phyloP scores from a whole-genome alignment of 2,113 vertebrate species.

The Callipepla squamata region DNA sequence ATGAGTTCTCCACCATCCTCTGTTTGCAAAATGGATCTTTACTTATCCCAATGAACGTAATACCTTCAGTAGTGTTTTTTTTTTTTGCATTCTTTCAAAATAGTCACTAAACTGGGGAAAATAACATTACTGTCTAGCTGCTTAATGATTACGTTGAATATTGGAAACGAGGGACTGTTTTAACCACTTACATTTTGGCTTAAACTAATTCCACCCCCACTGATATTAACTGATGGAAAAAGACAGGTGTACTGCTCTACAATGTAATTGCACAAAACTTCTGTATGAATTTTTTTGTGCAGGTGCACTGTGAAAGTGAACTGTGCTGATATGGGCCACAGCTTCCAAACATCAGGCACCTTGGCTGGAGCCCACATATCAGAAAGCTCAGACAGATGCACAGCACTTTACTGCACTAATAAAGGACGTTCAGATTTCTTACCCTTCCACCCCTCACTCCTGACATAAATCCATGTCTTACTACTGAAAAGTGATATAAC shows the following conservation, averaged over 20 bases:
- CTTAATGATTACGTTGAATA: not conserved
- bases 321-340: not conserved
- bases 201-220: not conserved
- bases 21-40: not conserved
- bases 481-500: not conserved
- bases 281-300: not conserved
- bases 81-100: not conserved
- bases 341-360: not conserved
- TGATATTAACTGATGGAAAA: not conserved
- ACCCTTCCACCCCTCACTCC: not conserved
- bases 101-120: not conserved
- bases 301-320: not conserved
- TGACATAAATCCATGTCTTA: not conserved
- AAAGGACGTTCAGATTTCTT: not conserved
- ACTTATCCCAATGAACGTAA: not conserved
- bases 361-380: not conserved
- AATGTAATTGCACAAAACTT: not conserved
- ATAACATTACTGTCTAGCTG: not conserved
- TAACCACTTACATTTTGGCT: not conserved
- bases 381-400: not conserved
- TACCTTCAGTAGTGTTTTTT: not conserved
- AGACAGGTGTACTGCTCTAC: not conserved
- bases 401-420: not conserved
- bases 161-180: not conserved
- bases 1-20: not conserved